phyloP scores from a whole-genome alignment of 2,797 vertebrate genomes.

The Carduelis carduelis region DNA sequence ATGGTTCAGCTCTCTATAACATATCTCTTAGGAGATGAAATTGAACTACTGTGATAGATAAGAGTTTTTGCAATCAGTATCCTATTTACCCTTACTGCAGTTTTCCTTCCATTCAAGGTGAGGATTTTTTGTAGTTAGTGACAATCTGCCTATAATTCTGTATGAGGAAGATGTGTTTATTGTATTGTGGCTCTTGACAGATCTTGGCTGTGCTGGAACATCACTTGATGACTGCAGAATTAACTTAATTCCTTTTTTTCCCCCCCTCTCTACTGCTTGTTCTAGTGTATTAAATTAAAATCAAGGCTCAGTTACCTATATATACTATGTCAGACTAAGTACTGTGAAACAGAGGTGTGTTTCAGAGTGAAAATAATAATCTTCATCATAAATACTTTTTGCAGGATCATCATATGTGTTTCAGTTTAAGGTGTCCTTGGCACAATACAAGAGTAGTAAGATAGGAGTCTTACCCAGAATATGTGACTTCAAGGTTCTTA shows the following conservation, averaged over 20 bases:
- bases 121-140: not conserved
- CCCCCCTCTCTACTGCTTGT: not conserved
- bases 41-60: not conserved
- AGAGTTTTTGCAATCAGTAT: not conserved
- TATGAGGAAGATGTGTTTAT: not conserved
- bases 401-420: not conserved
- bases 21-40: not conserved
- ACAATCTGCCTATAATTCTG: not conserved
- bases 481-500: not conserved
- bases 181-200: not conserved
- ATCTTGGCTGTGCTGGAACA: not conserved
- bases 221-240: not conserved
- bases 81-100: not conserved
- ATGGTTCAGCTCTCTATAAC: not conserved
- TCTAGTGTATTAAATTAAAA: not conserved
- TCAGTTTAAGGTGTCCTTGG: not conserved
- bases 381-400: not conserved
- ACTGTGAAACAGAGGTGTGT: not conserved
- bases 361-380: not conserved
- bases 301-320: not conserved
- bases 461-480: not conserved
- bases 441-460: not conserved
- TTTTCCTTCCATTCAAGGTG: not conserved
- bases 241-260: not conserved
- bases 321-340: not conserved